Percentiles rank a stretch among this genome's conserved stretches.
Evolutionary conservation across 2,797 vertebrate genomes (phyloP).

Genomic region (Ptychobarbus kaznakovi): DNA sequence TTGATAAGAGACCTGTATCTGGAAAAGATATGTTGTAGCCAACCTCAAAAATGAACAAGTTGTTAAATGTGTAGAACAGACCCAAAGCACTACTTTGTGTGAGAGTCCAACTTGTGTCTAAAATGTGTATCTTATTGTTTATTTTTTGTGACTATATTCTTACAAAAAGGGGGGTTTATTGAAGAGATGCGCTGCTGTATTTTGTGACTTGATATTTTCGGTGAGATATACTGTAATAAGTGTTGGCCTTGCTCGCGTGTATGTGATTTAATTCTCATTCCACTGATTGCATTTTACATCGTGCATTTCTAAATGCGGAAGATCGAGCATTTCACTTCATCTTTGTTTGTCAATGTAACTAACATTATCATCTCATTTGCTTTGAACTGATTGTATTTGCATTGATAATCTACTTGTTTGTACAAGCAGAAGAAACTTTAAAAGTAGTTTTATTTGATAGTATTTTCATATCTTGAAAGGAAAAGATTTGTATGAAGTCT

Average conservation of each 20-base stretch:
- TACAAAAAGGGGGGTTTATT: conserved; percentile 12
- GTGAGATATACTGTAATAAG: conserved; percentile 31
- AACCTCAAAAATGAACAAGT: conserved; percentile 20
- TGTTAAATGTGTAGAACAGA: conserved; percentile 4
- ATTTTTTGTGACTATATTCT: conserved; percentile 13
- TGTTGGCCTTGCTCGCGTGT: conserved; percentile 23
- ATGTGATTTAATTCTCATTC: conserved; percentile 27
- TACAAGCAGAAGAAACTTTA: conserved; percentile 46
- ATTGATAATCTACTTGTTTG: conserved; percentile 53
- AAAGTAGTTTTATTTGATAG: conserved; percentile 48
- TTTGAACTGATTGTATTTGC: conserved; percentile 56
- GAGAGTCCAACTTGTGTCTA: conserved; percentile 23
- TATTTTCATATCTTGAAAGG: conserved; percentile 55
- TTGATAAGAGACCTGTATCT: background rate
- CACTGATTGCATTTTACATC: conserved; percentile 34
- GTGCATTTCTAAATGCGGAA: conserved; percentile 43
- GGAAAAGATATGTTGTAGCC: background rate
- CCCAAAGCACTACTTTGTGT: conserved; percentile 14
- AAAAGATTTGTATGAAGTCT: conserved; percentile 22
- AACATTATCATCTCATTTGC: conserved; percentile 36
- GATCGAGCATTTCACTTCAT: conserved; percentile 44
- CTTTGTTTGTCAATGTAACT: conserved; percentile 41
- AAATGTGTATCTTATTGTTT: conserved; percentile 31
- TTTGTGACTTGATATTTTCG: conserved; percentile 35
- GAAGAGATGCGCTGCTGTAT: conserved; percentile 38